phyloP scores from a whole-genome alignment of 2,888 invertebrate species.

The Pseudococcus jackbeardsleyi region DNA sequence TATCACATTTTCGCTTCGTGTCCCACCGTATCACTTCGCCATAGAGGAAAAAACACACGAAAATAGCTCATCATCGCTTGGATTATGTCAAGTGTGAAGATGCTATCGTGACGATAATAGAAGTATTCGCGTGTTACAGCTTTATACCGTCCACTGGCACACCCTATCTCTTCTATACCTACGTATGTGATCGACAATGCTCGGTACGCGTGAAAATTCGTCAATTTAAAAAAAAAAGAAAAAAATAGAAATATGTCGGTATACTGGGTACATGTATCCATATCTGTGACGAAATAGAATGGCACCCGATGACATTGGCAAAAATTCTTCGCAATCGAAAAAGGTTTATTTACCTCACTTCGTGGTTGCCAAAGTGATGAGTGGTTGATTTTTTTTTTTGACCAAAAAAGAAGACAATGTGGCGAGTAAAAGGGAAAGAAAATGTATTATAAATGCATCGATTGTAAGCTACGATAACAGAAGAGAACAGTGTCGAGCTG shows the following conservation, averaged over 20 bases:
- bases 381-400: not conserved
- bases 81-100: slow-evolving; percentile 2
- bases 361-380: not conserved
- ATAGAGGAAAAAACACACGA: not conserved
- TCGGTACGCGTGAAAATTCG: slow-evolving; percentile 30
- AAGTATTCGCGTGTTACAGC: not conserved
- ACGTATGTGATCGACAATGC: not conserved
- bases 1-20: slow-evolving; percentile 7
- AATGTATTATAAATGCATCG: not conserved
- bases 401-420: not conserved
- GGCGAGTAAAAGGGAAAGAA: not conserved
- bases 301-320: not conserved
- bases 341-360: not conserved
- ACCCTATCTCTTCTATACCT: not conserved
- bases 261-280: not conserved
- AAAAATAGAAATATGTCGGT: not conserved
- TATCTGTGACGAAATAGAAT: slow-evolving; percentile 12
- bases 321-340: not conserved
- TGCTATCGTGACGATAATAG: not conserved
- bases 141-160: not conserved
- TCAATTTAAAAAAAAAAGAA: not conserved
- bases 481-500: not conserved
- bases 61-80: not conserved
- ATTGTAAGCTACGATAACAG: not conserved
- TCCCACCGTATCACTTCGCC: not conserved